These are phyloP conservation scores for Dioctria linearis DNA, from an alignment of 2,888 invertebrate species.

Conservation along the genomic window DNA sequence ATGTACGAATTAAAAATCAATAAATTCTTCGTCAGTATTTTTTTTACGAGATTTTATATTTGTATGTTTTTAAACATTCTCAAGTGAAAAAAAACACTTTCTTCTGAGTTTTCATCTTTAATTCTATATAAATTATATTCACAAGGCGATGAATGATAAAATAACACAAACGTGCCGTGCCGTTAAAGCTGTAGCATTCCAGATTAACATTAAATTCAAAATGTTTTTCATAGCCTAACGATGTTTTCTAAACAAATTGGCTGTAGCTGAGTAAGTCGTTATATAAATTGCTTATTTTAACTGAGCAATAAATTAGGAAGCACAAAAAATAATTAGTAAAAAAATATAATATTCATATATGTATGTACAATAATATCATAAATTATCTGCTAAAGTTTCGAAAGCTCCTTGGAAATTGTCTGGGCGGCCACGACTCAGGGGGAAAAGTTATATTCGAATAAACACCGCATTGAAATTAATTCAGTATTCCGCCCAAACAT, in stretches of 20 bases:
- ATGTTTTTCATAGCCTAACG: conserved; percentile 43
- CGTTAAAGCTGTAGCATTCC: conserved; percentile 53
- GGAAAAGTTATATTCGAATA: too few relatives aligned
- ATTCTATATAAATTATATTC: conserved; percentile 40
- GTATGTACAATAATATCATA: conserved; percentile 38
- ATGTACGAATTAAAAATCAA: too few relatives aligned
- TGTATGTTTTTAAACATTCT: conserved; percentile 39
- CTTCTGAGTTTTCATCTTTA: conserved; percentile 17
- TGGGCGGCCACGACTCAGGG: not conserved
- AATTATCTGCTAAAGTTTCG: conserved; percentile 21
- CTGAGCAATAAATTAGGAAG: conserved; percentile 31
- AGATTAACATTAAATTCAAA: conserved; percentile 33
- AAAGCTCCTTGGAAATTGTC: conserved; percentile 19
- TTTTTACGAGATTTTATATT: conserved; percentile 24
- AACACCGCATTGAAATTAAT: too few relatives aligned
- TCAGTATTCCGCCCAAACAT: not conserved
- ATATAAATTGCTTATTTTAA: conserved; percentile 25
- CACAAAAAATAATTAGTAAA: too few relatives aligned
- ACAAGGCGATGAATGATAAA: conserved; percentile 45
- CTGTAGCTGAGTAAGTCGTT: conserved; percentile 32
- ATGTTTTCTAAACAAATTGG: conserved; percentile 19
- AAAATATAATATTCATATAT: not conserved
- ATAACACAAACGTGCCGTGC: conserved; percentile 55
- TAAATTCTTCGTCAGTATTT: conserved; percentile 18
- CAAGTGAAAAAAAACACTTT: conserved; percentile 27